Conservation (phyloP, 1,140 invertebrate genomes). For the Dolichoris vasculosae region DNA sequence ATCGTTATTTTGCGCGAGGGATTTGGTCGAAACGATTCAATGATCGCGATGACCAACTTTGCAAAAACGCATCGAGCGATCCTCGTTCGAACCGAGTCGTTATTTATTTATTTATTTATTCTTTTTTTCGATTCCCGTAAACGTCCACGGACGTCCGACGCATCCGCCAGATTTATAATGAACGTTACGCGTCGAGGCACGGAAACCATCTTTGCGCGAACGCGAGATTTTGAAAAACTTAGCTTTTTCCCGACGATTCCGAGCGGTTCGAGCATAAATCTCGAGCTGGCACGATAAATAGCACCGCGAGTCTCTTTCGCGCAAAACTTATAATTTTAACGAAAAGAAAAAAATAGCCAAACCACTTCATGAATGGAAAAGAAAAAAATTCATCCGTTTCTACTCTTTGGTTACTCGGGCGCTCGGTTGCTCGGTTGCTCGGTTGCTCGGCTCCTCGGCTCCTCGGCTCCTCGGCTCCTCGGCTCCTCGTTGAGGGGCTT, state of each 20-base stretch:
- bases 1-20: too few species aligned
- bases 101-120: too few species aligned
- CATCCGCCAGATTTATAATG: too few species aligned
- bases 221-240: background rate
- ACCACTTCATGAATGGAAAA: slow-evolving; percentile 25
- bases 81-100: too few species aligned
- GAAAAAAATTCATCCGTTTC: slow-evolving; percentile 18
- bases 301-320: background rate
- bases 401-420: slow-evolving; percentile 42
- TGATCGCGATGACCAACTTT: too few species aligned
- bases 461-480: slow-evolving; percentile 39
- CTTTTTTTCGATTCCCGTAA: too few species aligned
- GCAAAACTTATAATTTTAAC: slow-evolving; percentile 10
- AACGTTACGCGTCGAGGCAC: too few species aligned
- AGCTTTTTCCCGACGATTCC: background rate
- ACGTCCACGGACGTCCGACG: too few species aligned
- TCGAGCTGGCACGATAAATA: background rate
- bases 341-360: background rate
- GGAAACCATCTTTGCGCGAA: background rate
- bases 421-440: too few species aligned
- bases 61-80: too few species aligned
- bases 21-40: too few species aligned
- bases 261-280: background rate
- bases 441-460: too few species aligned
- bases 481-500: slow-evolving; percentile 37